Conservation (phyloP, 2,888 invertebrate species). For the Tortricodes alternella region DNA sequence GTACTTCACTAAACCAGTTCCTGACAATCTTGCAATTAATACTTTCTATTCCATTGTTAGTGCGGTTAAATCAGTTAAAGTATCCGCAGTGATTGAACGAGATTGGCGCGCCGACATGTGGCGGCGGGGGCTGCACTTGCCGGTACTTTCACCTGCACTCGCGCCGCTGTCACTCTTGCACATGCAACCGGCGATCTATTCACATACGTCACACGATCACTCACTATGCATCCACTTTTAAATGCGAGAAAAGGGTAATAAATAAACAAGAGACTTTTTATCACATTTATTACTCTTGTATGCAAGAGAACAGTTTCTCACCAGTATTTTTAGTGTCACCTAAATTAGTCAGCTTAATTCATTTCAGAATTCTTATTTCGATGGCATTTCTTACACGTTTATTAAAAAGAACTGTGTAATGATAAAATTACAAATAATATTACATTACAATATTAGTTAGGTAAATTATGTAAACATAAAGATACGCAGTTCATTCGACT, state of each 20-base stretch:
- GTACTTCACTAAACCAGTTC: conserved; percentile 44
- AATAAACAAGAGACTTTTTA: background rate
- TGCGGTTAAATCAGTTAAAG: conserved; percentile 74
- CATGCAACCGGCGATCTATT: conserved; percentile 51
- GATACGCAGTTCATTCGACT: no score
- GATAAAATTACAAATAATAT: conserved; percentile 1
- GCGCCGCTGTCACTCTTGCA: conserved; percentile 58
- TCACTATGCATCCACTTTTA: background rate
- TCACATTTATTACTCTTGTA: conserved; percentile 24
- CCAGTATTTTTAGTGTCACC: background rate
- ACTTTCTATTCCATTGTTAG: conserved; percentile 79
- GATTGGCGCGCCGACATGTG: conserved; percentile 49
- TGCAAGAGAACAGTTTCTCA: conserved; percentile 17
- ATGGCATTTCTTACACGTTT: conserved; percentile 17
- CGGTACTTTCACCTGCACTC: conserved; percentile 74
- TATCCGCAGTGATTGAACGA: conserved; percentile 74
- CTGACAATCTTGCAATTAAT: conserved; percentile 75
- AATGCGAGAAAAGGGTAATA: background rate
- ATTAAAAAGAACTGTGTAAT: conserved; percentile 15
- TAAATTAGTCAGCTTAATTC: conserved; percentile 9
- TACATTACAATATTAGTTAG: no score
- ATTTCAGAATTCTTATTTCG: conserved; percentile 7
- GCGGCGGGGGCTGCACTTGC: conserved; percentile 59
- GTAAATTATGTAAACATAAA: background rate
- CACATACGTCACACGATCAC: conserved; percentile 38